Evolutionary conservation across 2,113 vertebrate genomes (phyloP).

Genomic region (Solea solea): DNA sequence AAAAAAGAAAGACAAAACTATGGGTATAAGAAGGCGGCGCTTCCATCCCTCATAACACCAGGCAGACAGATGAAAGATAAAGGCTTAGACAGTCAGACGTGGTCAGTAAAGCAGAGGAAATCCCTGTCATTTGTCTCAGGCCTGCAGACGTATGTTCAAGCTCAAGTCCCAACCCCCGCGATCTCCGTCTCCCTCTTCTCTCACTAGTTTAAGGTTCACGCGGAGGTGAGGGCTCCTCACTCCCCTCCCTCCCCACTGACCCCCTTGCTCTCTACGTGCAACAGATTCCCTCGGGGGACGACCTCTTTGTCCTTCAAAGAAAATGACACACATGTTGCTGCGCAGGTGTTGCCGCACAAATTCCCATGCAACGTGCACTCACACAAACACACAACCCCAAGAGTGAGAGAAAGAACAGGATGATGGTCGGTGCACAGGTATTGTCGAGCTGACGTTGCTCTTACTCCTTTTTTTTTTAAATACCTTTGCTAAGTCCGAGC

Average conservation of each 20-base stretch:
- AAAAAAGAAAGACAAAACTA: neutral
- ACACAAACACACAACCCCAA: constrained; percentile 18
- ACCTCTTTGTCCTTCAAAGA: constrained; percentile 60
- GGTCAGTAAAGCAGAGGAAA: constrained; percentile 71
- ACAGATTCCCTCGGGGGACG: constrained; percentile 63
- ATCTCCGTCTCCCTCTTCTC: constrained; percentile 27
- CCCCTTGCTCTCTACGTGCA: constrained; percentile 65
- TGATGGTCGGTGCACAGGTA: neutral
- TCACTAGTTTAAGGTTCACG: constrained; percentile 72
- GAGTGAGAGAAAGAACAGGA: neutral
- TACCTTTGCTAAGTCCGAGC: neutral
- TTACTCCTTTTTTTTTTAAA: constrained; percentile 7
- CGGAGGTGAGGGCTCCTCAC: constrained; percentile 71
- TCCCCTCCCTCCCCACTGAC: constrained; percentile 65
- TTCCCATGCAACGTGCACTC: too few species aligned
- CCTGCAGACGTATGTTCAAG: constrained; percentile 76
- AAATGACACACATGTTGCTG: constrained; percentile 42
- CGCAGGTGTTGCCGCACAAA: constrained; percentile 63
- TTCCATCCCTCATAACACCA: constrained; percentile 26
- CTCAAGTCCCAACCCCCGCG: constrained; percentile 67
- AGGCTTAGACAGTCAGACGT: constrained; percentile 62
- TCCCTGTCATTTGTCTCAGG: constrained; percentile 73
- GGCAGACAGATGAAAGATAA: constrained; percentile 65
- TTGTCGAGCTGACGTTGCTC: constrained; percentile 19
- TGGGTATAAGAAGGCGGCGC: constrained; percentile 21